Evolutionary conservation across 64 coral and sea anemone genomes (phyloP), one percentile per base, ranked within the genome.

Genomic region (Porites lutea): DNA sequence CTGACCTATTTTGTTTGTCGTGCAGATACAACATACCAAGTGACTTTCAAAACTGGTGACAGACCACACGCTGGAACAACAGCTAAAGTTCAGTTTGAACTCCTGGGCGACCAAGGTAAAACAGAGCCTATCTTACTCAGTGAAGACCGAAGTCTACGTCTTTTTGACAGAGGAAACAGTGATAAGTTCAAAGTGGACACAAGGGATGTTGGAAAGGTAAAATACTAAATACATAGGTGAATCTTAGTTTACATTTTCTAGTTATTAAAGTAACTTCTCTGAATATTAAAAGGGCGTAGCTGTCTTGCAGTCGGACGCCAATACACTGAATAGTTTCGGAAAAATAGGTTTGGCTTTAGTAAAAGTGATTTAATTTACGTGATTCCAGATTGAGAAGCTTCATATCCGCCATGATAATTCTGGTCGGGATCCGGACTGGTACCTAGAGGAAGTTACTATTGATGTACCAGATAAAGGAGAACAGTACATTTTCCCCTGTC

Each of bases 111-210:
- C 7, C 55, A 87, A 13, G 91, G 75, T 5, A 93, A 63, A 51
- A 93, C 91, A 12, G 91, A 93, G 48, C 82, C 83, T 10, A 93
- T 93, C 54, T 59, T 57, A 64, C 74, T 93, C 5, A 69, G 85
- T 13, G 89, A 91, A 13, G 91, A 93, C 47, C 67, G 50, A 50
- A 82, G 46, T 4, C 59, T 87, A 0, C 83, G 85, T 1, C 82
- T 93, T 12, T 93, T 93, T 76, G 91, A 86, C 13, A 76, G 77
- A 64, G 83, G 91, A 6, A 85, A 85, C 52, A 87, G 62, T 7
- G 91, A 93, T 47, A 93, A 93, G 23, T 93, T 93, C 18, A 93
- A 86, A 8, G 91, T 93, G 14, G 91, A 93, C 75, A 93, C 91
- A 14, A 73, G 59, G 71, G 82, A 87, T 75, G 91, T 93, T 69